Percentiles rank a stretch among this genome's conserved stretches.
phyloP scores from a whole-genome alignment of 2,888 invertebrate species.

The Arctia plantaginis region DNA sequence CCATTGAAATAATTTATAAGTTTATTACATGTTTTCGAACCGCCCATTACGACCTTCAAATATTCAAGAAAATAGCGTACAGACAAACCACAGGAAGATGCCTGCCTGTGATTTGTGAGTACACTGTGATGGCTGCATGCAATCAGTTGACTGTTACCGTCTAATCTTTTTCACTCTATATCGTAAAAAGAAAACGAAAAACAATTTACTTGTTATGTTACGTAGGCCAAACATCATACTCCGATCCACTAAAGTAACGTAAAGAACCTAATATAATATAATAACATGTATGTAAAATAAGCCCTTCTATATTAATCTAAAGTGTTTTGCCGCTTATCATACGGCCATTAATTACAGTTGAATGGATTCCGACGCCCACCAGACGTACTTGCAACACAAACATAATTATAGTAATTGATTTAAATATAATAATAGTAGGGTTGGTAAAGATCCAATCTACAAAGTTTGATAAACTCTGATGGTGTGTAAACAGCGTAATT shows the following conservation, averaged over 20 bases:
- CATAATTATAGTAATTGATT: constrained; percentile 84
- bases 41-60: no score
- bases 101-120: no score
- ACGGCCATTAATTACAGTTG: constrained; percentile 77
- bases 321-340: constrained; percentile 81
- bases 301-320: constrained; percentile 79
- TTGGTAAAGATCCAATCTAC: constrained; percentile 66
- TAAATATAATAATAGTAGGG: constrained; percentile 80
- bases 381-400: constrained; percentile 62
- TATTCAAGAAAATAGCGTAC: no score
- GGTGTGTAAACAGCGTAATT: constrained; percentile 76
- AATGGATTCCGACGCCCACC: constrained; percentile 74
- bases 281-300: constrained; percentile 60
- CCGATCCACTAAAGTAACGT: constrained; percentile 62
- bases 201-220: not conserved
- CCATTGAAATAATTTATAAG: not conserved
- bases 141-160: no score
- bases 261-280: constrained; percentile 54
- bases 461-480: constrained; percentile 61
- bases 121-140: no score
- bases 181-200: not conserved
- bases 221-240: constrained; percentile 18
- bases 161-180: not conserved
- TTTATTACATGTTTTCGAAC: not conserved
- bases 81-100: no score